Conservation (phyloP, 1,140 invertebrate species). For the Melitaea cinxia region DNA sequence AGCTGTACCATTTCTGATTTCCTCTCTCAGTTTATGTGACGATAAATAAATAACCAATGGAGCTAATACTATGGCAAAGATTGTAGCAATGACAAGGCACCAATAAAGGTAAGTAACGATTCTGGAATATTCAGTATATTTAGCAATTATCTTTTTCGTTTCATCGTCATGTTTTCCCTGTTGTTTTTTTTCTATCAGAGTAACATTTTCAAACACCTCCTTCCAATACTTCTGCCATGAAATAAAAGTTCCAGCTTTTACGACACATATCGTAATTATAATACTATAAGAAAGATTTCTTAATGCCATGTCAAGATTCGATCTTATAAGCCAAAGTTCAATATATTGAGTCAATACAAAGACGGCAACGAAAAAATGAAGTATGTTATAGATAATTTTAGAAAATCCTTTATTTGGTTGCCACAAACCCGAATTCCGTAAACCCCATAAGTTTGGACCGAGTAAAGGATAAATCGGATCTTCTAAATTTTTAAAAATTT, state of each 20-base stretch:
- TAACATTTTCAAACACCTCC: conserved; percentile 54
- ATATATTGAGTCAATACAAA: conserved; percentile 65
- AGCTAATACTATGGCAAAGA: conserved; percentile 61
- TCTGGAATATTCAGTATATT: conserved; percentile 63
- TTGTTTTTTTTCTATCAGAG: conserved; percentile 52
- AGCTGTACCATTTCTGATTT: conserved; percentile 43
- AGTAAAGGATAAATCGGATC: conserved; percentile 53
- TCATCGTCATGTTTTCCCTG: conserved; percentile 39
- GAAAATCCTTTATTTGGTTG: conserved; percentile 41
- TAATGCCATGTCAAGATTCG: conserved; percentile 52
- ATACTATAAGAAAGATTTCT: conserved; percentile 64
- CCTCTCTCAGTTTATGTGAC: conserved; percentile 35
- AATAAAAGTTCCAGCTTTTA: conserved; percentile 63
- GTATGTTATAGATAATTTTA: conserved; percentile 42
- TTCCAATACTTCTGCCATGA: conserved; percentile 60
- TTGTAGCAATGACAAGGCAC: conserved; percentile 54
- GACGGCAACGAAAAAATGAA: conserved; percentile 54
- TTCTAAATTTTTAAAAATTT: conserved; percentile 42
- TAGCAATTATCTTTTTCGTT: conserved; percentile 42
- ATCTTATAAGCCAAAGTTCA: conserved; percentile 61
- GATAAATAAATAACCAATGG: conserved; percentile 55
- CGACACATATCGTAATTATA: conserved; percentile 61
- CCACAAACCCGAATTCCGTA: conserved; percentile 62
- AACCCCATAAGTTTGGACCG: conserved; percentile 56
- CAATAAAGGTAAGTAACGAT: conserved; percentile 65